Percentiles rank a stretch among this genome's conserved stretches.
Evolutionary conservation across 2,888 invertebrate species (phyloP).

Genomic region (Stomorhina lunata): DNA sequence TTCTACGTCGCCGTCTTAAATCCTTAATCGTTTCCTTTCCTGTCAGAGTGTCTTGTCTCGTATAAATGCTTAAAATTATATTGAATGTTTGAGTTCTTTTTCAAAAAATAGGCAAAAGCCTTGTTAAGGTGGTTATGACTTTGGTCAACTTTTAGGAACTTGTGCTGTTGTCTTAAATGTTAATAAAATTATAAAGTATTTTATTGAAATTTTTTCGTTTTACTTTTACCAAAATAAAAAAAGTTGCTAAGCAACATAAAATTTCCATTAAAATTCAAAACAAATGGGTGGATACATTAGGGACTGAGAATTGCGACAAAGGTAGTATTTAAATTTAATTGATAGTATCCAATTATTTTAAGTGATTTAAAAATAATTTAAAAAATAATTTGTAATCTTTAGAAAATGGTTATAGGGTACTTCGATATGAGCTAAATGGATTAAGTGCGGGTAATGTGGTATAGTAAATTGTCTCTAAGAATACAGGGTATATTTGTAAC

Average conservation of each 20-base stretch:
- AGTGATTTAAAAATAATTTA: too few relatives aligned
- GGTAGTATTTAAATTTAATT: too few relatives aligned
- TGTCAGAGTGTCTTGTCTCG: constrained; percentile 21
- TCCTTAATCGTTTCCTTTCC: constrained; percentile 30
- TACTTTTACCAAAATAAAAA: constrained; percentile 23
- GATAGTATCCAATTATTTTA: too few relatives aligned
- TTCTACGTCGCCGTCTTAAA: constrained; percentile 16
- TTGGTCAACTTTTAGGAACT: constrained; percentile 32
- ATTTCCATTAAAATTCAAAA: background rate
- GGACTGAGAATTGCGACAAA: too few relatives aligned
- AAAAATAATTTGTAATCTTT: too few relatives aligned
- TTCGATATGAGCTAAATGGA: too few relatives aligned
- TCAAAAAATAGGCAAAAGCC: background rate
- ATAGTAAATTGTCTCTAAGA: too few relatives aligned
- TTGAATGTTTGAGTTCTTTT: background rate
- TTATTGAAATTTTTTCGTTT: constrained; percentile 39
- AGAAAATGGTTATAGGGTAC: too few relatives aligned
- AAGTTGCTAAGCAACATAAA: constrained; percentile 54
- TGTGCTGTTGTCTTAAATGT: background rate
- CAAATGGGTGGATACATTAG: constrained; percentile 10
- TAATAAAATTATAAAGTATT: background rate
- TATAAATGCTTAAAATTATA: constrained; percentile 35
- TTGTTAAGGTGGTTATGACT: constrained; percentile 25
- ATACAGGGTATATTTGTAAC: too few relatives aligned
- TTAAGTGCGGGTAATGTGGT: too few relatives aligned